Conservation (phyloP, 30 jellyfish, hydroid and myxozoan species). For the Pelagia noctiluca region DNA sequence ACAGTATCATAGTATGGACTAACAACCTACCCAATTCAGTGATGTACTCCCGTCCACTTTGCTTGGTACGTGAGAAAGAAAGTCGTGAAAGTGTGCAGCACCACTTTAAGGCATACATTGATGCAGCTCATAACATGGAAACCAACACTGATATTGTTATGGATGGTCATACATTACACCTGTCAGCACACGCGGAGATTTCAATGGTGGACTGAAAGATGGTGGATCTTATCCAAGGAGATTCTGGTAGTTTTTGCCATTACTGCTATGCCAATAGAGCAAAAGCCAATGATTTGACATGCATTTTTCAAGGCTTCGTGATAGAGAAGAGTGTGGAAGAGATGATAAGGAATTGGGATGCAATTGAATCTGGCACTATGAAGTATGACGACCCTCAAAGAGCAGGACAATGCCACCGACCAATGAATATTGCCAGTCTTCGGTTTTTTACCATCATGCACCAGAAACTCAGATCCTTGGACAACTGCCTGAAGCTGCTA, state of each 20-base stretch:
- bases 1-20: too few species aligned
- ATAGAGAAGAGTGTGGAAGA: slow-evolving; percentile 5
- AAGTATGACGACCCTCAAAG: not conserved
- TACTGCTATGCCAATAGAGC: not conserved
- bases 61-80: too few species aligned
- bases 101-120: too few species aligned
- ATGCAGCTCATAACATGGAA: too few species aligned
- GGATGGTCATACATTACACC: too few species aligned
- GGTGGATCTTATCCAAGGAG: slow-evolving; percentile 38
- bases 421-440: not conserved
- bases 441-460: not conserved
- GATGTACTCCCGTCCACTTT: too few species aligned
- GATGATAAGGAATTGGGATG: not conserved
- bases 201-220: too few species aligned
- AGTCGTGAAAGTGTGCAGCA: too few species aligned
- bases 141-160: too few species aligned
- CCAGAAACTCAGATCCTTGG: not conserved
- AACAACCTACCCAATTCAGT: too few species aligned
- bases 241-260: slow-evolving; percentile 12
- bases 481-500: not conserved
- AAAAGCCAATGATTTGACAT: slow-evolving; percentile 3
- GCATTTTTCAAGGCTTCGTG: not conserved
- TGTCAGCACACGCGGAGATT: too few species aligned
- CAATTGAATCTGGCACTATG: slow-evolving; percentile 4
- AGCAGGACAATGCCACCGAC: slow-evolving; percentile 24